These are phyloP conservation scores for Chloropsis hardwickii DNA, from an alignment of 2,113 vertebrate species.

Conservation along the genomic window DNA sequence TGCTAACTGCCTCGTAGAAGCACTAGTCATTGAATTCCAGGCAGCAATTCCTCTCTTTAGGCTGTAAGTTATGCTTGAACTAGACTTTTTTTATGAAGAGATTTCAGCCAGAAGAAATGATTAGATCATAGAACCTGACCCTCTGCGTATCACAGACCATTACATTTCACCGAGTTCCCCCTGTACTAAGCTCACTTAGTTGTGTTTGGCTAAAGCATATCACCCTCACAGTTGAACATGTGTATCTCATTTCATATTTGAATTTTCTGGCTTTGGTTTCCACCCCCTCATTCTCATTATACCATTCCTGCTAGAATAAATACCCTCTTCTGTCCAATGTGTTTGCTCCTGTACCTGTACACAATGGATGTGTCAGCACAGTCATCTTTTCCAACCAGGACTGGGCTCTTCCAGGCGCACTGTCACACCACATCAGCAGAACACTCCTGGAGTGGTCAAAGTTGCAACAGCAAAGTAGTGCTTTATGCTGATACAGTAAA, in stretches of 20 bases:
- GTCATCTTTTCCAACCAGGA: neutral
- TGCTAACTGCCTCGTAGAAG: neutral
- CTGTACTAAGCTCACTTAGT: constrained; percentile 35
- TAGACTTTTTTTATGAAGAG: constrained; percentile 44
- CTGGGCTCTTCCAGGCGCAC: neutral
- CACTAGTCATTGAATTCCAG: neutral
- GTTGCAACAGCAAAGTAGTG: neutral
- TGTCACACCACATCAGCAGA: neutral
- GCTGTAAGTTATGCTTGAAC: constrained; percentile 27
- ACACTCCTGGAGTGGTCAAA: neutral
- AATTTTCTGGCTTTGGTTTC: constrained; percentile 35
- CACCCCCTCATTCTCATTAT: neutral
- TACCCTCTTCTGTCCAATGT: neutral
- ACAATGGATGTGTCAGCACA: neutral
- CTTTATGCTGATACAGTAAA: neutral
- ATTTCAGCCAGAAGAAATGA: constrained; percentile 53
- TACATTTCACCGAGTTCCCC: constrained; percentile 3
- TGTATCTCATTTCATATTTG: constrained; percentile 50
- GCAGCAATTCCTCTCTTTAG: constrained; percentile 24
- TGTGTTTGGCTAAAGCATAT: constrained; percentile 45
- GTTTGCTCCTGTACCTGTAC: neutral
- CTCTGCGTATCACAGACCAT: constrained; percentile 45
- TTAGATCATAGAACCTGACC: constrained; percentile 53
- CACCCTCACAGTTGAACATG: constrained; percentile 39
- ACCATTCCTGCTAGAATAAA: neutral